phyloP scores from a whole-genome alignment of 2,113 vertebrate genomes.

The Amia ocellicauda region DNA sequence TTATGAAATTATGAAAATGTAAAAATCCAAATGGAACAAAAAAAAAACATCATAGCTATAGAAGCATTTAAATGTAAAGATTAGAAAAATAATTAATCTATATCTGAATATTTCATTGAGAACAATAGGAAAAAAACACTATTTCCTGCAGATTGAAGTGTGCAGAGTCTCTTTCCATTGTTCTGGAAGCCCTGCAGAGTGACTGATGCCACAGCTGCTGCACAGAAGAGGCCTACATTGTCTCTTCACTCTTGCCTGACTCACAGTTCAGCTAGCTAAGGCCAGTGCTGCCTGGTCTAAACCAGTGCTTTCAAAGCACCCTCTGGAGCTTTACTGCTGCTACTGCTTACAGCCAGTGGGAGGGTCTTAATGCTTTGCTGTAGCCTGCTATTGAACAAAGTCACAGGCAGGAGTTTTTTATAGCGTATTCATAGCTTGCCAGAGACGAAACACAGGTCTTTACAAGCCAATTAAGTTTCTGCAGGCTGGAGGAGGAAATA shows the following conservation, averaged over 20 bases:
- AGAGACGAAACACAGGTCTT: conserved; percentile 14
- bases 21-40: too few relatives aligned
- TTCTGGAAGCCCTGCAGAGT: not conserved
- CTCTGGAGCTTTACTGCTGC: not conserved
- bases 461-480: conserved; percentile 10
- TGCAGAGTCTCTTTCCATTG: too few relatives aligned
- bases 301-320: not conserved
- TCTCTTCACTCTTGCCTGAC: conserved; percentile 1
- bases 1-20: too few relatives aligned
- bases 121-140: too few relatives aligned
- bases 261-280: conserved; percentile 23
- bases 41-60: too few relatives aligned
- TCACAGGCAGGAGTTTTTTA: conserved; percentile 23
- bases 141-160: too few relatives aligned
- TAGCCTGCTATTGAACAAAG: not conserved
- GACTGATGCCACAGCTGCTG: conserved; percentile 19
- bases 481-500: not conserved
- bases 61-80: too few relatives aligned
- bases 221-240: not conserved
- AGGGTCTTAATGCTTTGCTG: not conserved
- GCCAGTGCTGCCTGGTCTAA: conserved; percentile 26
- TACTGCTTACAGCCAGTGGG: not conserved
- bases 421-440: conserved; percentile 19
- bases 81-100: too few relatives aligned
- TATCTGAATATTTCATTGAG: too few relatives aligned